Conservation (phyloP, 2,113 vertebrate genomes). For the Cyphomyrus plagiostoma region DNA sequence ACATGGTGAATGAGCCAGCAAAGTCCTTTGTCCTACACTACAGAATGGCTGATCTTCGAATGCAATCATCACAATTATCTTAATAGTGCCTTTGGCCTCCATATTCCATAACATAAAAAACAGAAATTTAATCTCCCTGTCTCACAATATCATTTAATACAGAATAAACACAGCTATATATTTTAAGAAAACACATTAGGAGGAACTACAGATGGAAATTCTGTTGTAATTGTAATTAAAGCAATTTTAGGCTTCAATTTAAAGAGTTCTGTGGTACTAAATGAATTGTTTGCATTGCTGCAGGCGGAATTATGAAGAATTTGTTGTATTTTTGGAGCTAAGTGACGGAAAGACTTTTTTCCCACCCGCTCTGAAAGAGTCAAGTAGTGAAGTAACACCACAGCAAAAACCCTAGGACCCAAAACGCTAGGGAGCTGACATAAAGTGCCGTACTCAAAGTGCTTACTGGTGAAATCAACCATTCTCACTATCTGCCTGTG, state of each 20-base stretch:
- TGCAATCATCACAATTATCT: neutral
- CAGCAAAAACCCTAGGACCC: neutral
- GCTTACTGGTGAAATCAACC: neutral
- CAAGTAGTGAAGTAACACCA: slow-evolving; percentile 11
- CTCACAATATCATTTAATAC: neutral
- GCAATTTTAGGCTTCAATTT: neutral
- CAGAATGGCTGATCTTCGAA: neutral
- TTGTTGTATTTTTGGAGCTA: neutral
- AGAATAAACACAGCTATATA: neutral
- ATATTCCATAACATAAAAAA: neutral
- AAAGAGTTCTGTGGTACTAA: neutral
- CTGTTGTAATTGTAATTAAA: neutral
- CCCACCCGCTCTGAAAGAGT: neutral
- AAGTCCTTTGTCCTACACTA: neutral
- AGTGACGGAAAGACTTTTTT: slow-evolving; percentile 17
- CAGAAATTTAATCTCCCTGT: neutral
- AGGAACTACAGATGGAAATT: neutral
- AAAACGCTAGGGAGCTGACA: neutral
- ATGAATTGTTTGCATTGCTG: neutral
- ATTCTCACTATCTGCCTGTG: neutral
- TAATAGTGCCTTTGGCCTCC: neutral
- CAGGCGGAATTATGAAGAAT: neutral
- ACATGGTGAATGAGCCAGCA: neutral
- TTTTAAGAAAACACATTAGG: neutral
- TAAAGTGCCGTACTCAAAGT: neutral